phyloP scores from a whole-genome alignment of 2,113 vertebrate genomes.

The Harpagus bidentatus region DNA sequence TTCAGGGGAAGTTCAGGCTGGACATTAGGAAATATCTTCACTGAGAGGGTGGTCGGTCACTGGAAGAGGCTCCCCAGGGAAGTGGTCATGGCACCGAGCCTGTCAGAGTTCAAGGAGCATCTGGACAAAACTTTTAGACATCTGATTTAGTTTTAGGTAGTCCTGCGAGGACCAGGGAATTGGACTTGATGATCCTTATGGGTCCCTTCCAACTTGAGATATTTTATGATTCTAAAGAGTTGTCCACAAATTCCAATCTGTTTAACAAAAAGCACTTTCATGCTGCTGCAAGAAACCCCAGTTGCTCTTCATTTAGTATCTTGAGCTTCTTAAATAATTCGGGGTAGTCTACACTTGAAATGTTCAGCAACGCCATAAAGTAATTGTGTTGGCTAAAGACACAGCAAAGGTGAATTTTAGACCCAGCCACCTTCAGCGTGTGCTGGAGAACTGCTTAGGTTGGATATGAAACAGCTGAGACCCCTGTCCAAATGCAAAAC shows the following conservation, averaged over 20 bases:
- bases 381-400: background rate
- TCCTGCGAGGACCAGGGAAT: background rate
- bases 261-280: background rate
- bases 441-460: background rate
- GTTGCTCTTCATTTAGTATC: background rate
- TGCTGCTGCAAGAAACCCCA: background rate
- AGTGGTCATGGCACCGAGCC: background rate
- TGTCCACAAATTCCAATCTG: background rate
- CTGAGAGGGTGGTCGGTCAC: background rate
- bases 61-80: background rate
- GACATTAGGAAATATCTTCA: background rate
- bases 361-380: background rate
- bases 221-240: background rate
- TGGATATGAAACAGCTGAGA: background rate
- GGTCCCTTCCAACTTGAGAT: background rate
- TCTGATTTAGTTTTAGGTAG: background rate
- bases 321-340: background rate
- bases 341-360: background rate
- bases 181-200: rapidly evolving
- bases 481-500: background rate
- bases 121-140: background rate
- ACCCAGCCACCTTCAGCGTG: background rate
- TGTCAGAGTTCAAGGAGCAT: background rate
- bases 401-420: background rate
- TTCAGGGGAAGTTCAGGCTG: background rate